A percentile compares a stretch with the other conserved stretches of the same genome.
Evolutionary conservation across 2,797 vertebrate species (phyloP).

Genomic region (Lagothrix lagotricha): DNA sequence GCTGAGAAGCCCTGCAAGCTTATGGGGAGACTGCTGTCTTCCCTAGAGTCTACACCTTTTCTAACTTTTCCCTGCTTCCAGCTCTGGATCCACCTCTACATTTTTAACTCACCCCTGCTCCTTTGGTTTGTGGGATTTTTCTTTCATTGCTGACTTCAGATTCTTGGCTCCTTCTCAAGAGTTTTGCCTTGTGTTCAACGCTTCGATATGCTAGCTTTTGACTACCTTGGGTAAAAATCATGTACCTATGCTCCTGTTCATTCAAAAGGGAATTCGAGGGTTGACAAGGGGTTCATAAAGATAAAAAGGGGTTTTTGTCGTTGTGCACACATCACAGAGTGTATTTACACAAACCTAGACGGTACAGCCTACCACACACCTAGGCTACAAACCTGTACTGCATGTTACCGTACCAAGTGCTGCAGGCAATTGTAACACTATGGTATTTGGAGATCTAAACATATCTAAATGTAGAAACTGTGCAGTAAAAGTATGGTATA

Average conservation of each 20-base stretch:
- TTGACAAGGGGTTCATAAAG: not conserved
- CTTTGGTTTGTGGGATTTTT: not conserved
- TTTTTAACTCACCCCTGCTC: not conserved
- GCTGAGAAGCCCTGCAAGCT: not conserved
- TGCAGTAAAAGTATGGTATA: not conserved
- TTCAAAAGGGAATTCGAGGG: not conserved
- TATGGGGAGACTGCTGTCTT: not conserved
- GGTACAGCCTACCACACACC: not conserved
- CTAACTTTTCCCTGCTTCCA: not conserved
- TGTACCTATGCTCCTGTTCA: not conserved
- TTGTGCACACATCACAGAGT: not conserved
- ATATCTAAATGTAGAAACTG: not conserved
- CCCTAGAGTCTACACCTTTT: not conserved
- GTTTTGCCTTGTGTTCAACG: not conserved
- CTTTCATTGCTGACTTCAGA: not conserved
- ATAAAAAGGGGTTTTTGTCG: not conserved
- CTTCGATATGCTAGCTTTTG: not conserved
- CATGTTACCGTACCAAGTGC: not conserved
- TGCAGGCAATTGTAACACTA: not conserved
- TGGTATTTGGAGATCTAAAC: not conserved
- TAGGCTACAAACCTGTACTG: not conserved
- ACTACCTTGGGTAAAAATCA: not conserved
- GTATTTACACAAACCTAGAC: not conserved
- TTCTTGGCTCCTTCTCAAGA: not conserved
- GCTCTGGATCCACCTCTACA: not conserved